phyloP scores from a whole-genome alignment of 2,797 vertebrate genomes.

The Scarus forsteni region DNA sequence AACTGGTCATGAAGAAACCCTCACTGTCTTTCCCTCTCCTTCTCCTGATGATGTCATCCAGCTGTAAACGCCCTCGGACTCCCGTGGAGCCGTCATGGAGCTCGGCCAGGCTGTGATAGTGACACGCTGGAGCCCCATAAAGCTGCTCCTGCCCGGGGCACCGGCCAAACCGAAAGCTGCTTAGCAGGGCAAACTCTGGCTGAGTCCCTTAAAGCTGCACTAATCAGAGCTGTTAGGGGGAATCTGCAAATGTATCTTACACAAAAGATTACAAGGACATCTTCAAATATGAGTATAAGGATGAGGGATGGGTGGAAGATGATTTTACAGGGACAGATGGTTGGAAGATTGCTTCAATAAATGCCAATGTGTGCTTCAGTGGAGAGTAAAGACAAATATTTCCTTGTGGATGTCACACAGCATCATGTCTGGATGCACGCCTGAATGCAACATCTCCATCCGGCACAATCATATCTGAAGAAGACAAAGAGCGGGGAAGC shows the following conservation, averaged over 20 bases:
- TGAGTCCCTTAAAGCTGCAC: conserved; percentile 78
- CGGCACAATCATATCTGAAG: conserved; percentile 42
- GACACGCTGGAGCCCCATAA: conserved; percentile 57
- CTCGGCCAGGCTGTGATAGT: conserved; percentile 56
- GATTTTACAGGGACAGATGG: conserved; percentile 11
- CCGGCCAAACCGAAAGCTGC: conserved; percentile 73
- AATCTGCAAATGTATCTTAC: conserved; percentile 53
- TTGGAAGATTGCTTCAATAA: neutral
- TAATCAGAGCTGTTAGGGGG: conserved; percentile 76
- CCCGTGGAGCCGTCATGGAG: conserved; percentile 27
- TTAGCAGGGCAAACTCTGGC: conserved; percentile 69
- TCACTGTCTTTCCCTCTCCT: conserved; percentile 10
- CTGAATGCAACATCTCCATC: conserved; percentile 52
- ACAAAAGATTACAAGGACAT: conserved; percentile 55
- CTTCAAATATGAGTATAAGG: conserved; percentile 15
- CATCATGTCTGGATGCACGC: conserved; percentile 26
- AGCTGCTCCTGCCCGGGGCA: conserved; percentile 50
- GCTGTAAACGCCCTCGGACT: conserved; percentile 21
- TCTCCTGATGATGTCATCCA: neutral
- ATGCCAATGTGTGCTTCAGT: neutral
- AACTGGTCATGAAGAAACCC: neutral
- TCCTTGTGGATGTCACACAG: conserved; percentile 11
- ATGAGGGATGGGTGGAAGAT: neutral
- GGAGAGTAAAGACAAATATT: conserved; percentile 1
- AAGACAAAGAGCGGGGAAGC: conserved; percentile 77